phyloP scores from a whole-genome alignment of 2,113 vertebrate genomes.

The Vidua chalybeata region DNA sequence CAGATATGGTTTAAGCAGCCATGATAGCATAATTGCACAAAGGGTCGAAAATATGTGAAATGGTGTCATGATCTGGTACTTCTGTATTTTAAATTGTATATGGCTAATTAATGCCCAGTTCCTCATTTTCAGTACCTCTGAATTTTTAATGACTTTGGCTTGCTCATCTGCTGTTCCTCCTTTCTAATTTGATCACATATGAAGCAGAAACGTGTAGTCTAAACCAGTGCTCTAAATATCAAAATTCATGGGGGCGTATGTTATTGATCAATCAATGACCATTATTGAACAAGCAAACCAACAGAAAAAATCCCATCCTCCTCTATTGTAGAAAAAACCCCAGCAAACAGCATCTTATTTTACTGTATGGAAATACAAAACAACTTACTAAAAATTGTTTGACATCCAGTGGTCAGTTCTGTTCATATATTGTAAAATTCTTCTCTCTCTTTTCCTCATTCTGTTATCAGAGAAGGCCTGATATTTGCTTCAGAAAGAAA shows the following conservation, averaged over 20 bases:
- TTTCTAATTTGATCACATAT: neutral
- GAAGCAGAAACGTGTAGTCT: neutral
- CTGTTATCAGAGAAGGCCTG: neutral
- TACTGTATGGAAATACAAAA: fast-evolving
- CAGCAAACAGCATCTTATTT: neutral
- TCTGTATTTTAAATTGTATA: neutral
- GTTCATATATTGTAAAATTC: neutral
- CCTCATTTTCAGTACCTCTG: neutral
- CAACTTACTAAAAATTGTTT: neutral
- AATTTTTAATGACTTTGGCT: neutral
- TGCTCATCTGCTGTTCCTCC: neutral
- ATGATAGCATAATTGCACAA: neutral
- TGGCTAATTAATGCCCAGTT: neutral
- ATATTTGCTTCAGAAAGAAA: neutral
- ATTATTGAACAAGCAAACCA: neutral
- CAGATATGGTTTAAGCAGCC: neutral
- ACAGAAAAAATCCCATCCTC: fast-evolving
- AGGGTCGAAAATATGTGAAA: neutral
- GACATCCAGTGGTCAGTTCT: neutral
- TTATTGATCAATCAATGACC: neutral
- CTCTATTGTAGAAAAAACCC: fast-evolving
- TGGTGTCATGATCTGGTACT: neutral
- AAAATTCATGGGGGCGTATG: fast-evolving
- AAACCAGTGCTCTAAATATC: neutral
- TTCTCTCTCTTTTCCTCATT: neutral